Base-by-base conservation (phyloP, 2,797 vertebrate genomes). In the Acrocephalus scirpaceus region DNA sequence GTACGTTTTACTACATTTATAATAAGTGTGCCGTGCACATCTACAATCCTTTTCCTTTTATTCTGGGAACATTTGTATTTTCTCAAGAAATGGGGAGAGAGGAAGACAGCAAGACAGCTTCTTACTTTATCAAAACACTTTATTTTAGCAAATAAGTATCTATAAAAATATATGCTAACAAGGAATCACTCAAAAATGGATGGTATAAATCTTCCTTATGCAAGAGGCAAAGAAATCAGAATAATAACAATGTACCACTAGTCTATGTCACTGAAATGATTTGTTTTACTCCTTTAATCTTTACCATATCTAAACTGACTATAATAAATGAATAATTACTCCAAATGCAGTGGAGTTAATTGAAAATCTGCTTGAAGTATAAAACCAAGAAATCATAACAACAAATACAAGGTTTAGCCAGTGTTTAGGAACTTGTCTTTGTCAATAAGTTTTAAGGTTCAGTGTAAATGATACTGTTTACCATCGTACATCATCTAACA, bases 291-390 rank as follows among this genome's bases (percentile, higher is more conserved):
- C 96, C 96, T 96, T 97, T 98, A 98, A 98, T 98, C 98, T 98
- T 97, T 96, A 97, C 97, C 97, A 88, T 97, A 98, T 98, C 98
- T 98, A 98, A 98, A 97, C 97, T 98, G 98, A 98, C 98, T 98
- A 97, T 98, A 98, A 98, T 98, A 98, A 98, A 98, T 98, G 98
- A 98, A 98, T 98, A 98, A 98, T 98, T 97, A 94, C 96, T 96
- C 95, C 47, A 93, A 98, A 98, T 97, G 97, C 95, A 94, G 97
- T 96, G 90, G 92, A 98, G 97, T 97, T 98, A 98, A 98, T 98
- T 98, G 98, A 98, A 98, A 98, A 98, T 97, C 97, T 93, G 91
- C 96, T 97, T 97, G 94, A 97, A 97, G 97, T 98, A 98, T 97
- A 98, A 98, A 98, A 98, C 97, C 96, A 97, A 98, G 98, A 98